phyloP scores from a whole-genome alignment of 1,140 invertebrate species.

The Drosophila tani region DNA sequence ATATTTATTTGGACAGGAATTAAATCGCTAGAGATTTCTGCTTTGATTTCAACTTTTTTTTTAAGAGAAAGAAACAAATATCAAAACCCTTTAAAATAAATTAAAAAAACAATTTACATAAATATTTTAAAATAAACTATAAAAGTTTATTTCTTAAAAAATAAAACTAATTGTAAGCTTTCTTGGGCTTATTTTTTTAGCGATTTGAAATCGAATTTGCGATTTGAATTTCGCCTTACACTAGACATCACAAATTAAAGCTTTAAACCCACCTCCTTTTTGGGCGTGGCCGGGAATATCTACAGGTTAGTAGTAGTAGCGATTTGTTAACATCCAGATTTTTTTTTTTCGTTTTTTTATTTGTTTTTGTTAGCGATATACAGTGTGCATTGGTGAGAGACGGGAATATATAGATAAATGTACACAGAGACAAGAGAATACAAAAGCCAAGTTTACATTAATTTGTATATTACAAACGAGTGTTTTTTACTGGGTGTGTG shows the following conservation, averaged over 20 bases:
- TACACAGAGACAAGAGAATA: constrained; percentile 44
- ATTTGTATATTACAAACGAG: constrained; percentile 17
- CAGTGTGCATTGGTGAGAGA: constrained; percentile 54
- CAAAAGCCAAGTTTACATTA: constrained; percentile 38
- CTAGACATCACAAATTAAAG: constrained; percentile 22
- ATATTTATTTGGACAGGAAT: background rate
- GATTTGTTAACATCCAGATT: constrained; percentile 28
- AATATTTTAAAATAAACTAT: too few relatives aligned
- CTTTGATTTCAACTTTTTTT: background rate
- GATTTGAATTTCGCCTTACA: background rate
- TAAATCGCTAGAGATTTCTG: background rate
- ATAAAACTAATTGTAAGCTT: background rate
- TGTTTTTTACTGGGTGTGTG: constrained; percentile 7
- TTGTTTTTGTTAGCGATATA: constrained; percentile 44
- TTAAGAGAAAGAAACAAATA: background rate
- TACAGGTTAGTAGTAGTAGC: constrained; percentile 62
- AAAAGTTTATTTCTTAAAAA: too few relatives aligned
- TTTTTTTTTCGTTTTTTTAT: constrained; percentile 15
- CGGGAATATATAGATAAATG: constrained; percentile 42
- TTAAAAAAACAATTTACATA: too few relatives aligned
- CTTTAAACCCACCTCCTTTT: constrained; percentile 76
- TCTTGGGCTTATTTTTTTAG: background rate
- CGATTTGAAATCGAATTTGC: background rate
- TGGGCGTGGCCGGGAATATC: constrained; percentile 84
- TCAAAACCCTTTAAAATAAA: too few relatives aligned